A percentile compares a stretch with the other conserved stretches of the same genome.
These are phyloP conservation scores for Regulus satrapa DNA, from an alignment of 2,113 vertebrate species.

Conservation along the genomic window DNA sequence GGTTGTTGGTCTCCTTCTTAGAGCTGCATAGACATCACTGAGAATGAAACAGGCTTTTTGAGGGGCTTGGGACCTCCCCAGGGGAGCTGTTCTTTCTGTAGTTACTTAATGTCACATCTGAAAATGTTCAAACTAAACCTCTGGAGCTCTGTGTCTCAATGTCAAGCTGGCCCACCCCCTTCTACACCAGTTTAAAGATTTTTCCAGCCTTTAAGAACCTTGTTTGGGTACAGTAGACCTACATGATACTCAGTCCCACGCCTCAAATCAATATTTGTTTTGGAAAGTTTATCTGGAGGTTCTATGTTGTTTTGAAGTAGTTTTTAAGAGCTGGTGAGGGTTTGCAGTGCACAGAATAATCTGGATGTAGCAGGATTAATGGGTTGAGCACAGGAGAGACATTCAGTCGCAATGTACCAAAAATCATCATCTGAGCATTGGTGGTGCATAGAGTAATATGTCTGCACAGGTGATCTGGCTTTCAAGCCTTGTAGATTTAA, in stretches of 20 bases:
- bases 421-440: background rate
- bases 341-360: background rate
- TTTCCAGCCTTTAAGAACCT: background rate
- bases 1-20: accelerated
- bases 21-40: background rate
- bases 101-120: background rate
- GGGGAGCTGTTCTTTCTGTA: background rate
- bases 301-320: background rate
- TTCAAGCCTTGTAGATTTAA: background rate
- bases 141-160: background rate
- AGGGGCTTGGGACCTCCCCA: background rate
- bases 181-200: background rate
- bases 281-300: background rate
- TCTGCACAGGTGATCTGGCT: background rate
- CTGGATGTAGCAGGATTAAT: background rate
- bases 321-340: background rate
- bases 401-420: background rate
- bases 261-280: background rate
- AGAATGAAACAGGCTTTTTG: background rate
- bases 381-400: background rate
- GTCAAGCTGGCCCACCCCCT: background rate
- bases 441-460: background rate
- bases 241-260: background rate
- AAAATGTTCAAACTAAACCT: background rate
- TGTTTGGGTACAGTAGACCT: background rate